Conservation (phyloP, 2,888 invertebrate species). For the Heliconius hortense region DNA sequence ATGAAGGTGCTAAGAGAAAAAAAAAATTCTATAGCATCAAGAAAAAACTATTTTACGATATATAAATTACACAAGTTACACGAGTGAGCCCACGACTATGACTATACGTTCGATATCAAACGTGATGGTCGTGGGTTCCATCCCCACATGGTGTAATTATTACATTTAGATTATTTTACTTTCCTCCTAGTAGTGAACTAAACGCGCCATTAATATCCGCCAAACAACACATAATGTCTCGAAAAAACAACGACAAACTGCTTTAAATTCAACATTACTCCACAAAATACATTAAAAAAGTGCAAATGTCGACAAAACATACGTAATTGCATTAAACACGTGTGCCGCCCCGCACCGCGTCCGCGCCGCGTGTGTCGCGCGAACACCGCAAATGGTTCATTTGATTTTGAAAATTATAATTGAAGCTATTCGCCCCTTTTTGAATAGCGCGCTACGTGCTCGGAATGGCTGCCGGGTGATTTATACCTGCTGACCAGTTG, state of each 20-base stretch:
- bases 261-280: not conserved
- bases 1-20: too few relatives aligned
- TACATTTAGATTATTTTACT: too few relatives aligned
- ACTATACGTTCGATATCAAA: too few relatives aligned
- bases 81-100: too few relatives aligned
- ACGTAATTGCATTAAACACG: conserved; percentile 29
- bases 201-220: too few relatives aligned
- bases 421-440: conserved; percentile 59
- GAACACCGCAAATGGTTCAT: conserved; percentile 48
- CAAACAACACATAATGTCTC: too few relatives aligned
- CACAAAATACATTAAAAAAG: not conserved
- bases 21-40: too few relatives aligned
- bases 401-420: conserved; percentile 66
- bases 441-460: conserved; percentile 52
- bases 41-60: too few relatives aligned
- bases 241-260: not conserved
- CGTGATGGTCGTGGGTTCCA: too few relatives aligned
- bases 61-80: too few relatives aligned
- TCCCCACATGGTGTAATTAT: too few relatives aligned
- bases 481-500: conserved; percentile 23
- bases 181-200: too few relatives aligned
- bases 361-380: not conserved
- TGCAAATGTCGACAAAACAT: conserved; percentile 22
- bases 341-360: not conserved
- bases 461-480: conserved; percentile 42